Conservation (phyloP, 2,113 vertebrate genomes). For the Prionailurus bengalensis region DNA sequence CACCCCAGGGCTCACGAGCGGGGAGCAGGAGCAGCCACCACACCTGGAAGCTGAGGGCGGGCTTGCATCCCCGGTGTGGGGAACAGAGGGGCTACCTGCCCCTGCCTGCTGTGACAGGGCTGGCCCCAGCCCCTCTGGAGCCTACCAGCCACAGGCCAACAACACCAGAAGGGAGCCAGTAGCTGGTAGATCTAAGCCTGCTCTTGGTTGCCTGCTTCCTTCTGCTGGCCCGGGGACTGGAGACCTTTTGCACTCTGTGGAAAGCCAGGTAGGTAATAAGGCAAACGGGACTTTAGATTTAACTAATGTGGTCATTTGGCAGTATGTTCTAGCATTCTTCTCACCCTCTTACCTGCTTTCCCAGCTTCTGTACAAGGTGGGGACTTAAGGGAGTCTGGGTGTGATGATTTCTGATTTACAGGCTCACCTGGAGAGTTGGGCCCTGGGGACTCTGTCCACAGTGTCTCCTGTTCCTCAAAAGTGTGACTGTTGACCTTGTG, state of each 20-base stretch:
- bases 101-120: neutral
- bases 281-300: neutral
- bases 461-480: neutral
- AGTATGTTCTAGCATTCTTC: neutral
- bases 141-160: neutral
- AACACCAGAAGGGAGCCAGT: slow-evolving; percentile 70
- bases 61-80: neutral
- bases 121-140: neutral
- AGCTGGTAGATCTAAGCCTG: neutral
- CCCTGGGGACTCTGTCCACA: neutral
- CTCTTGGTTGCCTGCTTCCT: neutral
- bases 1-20: neutral
- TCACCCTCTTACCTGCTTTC: neutral
- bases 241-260: neutral
- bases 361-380: neutral
- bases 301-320: neutral
- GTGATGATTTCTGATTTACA: neutral
- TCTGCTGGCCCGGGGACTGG: neutral
- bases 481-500: neutral
- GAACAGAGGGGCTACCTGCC: neutral
- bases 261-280: slow-evolving; percentile 57
- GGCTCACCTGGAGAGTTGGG: neutral
- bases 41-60: slow-evolving; percentile 28
- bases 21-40: neutral
- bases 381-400: neutral